Base-by-base conservation (phyloP, 2,797 vertebrate species). In the Tragopan temminckii region DNA sequence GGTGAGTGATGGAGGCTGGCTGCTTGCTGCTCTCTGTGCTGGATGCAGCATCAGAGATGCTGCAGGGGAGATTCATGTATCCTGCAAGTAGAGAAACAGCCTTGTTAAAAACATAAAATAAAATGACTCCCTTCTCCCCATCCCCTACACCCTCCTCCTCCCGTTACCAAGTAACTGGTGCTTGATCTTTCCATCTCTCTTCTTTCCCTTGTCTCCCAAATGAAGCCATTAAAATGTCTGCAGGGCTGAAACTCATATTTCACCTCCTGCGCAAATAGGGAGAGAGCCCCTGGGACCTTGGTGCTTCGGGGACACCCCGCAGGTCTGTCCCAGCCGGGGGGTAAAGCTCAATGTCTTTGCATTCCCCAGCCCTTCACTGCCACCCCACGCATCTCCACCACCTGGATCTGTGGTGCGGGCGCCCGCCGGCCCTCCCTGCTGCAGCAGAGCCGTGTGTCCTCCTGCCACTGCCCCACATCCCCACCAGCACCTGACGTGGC, bases 381-480 rank as follows among this genome's bases (percentile, higher is more conserved):
- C 58, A 7, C 27, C 67, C 52, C 80, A 1, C 80, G n/a, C 4
- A 40, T 50, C 66, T 75, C 93, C 45, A 70, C 90, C 40, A 1
- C 62, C 4, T 90, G 80, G 82, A 88, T 88, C 63, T 86, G 31
- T 0, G 95, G 97, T 1, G 7, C 64, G 0, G 97, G 97, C 0
- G 80, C 97, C 53, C 89, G 89, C 33, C 89, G 96, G 45, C 98
- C 98, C 0, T 98, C 98, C 52, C 93, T 98, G 70, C 97, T 98
- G 36, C 98, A 97, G 61, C 96, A 75, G 53, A 71, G 94, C 93
- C 95, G 68, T 21, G 16, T 81, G 52, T 95, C 96, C 23, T 95
- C 96, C 75, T 98, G 98, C 90, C 72, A 88, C 2, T 97, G 98
- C 4, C 16, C 57, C 3, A 58, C 76, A 5, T 27, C 90, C 45